These are phyloP conservation scores for Penelope pileata DNA, from an alignment of 2,113 vertebrate genomes.

Conservation along the genomic window DNA sequence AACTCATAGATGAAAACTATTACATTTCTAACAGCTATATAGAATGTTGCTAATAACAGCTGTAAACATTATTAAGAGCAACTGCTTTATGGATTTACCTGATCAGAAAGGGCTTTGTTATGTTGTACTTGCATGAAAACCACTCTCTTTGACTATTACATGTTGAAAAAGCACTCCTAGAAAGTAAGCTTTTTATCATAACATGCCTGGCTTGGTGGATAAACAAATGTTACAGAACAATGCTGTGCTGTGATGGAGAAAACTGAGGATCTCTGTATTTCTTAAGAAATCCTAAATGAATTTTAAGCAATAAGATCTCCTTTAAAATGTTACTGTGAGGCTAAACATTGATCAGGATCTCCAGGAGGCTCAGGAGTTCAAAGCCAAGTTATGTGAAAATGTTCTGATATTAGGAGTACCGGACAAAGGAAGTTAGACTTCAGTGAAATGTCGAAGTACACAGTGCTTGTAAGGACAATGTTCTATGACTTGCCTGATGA, in stretches of 20 bases:
- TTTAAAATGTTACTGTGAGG: not conserved
- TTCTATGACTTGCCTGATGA: rapidly evolving
- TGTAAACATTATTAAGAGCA: not conserved
- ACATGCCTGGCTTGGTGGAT: rapidly evolving
- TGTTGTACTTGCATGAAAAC: not conserved
- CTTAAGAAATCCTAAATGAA: not conserved
- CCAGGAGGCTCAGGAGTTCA: not conserved
- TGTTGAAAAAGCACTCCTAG: not conserved
- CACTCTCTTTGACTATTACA: rapidly evolving
- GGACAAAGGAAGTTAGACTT: not conserved
- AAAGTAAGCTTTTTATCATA: not conserved
- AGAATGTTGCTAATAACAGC: not conserved
- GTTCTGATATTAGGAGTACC: not conserved
- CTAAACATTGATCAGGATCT: not conserved
- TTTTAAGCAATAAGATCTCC: not conserved
- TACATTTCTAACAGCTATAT: not conserved
- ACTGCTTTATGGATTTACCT: not conserved
- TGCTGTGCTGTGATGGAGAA: rapidly evolving
- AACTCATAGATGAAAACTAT: not conserved
- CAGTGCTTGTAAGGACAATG: not conserved
- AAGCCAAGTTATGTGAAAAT: not conserved
- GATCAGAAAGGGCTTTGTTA: not conserved
- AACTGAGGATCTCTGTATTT: not conserved
- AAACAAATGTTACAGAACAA: not conserved
- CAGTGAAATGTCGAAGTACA: rapidly evolving